These are phyloP conservation scores for Porphyrio hochstetteri DNA, from an alignment of 2,113 vertebrate species.

Conservation along the genomic window DNA sequence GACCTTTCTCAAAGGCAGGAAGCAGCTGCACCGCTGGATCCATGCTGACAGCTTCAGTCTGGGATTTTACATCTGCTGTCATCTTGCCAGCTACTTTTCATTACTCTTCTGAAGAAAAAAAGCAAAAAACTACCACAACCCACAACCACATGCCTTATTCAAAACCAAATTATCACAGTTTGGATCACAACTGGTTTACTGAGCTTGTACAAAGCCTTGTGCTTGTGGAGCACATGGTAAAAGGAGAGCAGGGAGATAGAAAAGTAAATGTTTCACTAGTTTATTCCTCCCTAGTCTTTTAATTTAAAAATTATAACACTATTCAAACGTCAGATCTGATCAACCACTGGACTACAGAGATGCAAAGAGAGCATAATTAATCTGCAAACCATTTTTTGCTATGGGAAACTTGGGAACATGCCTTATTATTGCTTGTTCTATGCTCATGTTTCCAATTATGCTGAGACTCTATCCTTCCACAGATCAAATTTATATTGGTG, in stretches of 20 bases:
- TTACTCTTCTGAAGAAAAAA: not conserved
- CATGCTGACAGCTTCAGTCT: constrained; percentile 19
- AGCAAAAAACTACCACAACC: no score
- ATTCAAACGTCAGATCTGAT: not conserved
- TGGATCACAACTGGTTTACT: constrained; percentile 9
- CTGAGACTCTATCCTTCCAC: not conserved
- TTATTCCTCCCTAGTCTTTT: not conserved
- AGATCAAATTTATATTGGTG: not conserved
- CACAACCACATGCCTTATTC: not conserved
- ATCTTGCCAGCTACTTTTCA: constrained; percentile 20
- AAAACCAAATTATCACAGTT: not conserved
- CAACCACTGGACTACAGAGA: not conserved
- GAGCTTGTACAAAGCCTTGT: constrained; percentile 29
- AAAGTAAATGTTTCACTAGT: not conserved
- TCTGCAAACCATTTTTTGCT: not conserved
- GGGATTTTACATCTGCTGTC: constrained; percentile 21
- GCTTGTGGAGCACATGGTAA: not conserved
- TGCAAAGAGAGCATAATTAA: not conserved
- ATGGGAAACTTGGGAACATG: not conserved
- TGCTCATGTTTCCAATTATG: not conserved
- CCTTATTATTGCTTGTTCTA: not conserved
- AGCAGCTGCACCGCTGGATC: not conserved
- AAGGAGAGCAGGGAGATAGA: not conserved
- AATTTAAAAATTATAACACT: not conserved
- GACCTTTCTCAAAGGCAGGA: constrained; percentile 49